Base-by-base conservation (phyloP, 2,113 vertebrate species). In the Calidris pugnax region DNA sequence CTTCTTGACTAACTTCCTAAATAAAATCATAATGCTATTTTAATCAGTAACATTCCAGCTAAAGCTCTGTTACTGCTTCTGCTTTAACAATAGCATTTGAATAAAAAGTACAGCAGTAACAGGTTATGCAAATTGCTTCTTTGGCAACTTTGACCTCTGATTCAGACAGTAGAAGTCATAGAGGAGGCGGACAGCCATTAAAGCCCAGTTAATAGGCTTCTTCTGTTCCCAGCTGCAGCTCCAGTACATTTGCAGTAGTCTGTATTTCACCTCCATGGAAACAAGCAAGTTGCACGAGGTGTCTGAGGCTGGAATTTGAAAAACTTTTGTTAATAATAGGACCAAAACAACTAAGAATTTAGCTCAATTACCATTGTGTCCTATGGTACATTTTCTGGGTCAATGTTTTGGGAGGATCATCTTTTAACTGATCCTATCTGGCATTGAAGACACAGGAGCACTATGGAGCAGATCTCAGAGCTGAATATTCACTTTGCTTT, bases 11-110 rank as follows among this genome's bases (percentile, higher is more conserved):
- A 85, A 68, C 45, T 78, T 67, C 66, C 43, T 72, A 75, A 94
- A 89, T 91, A 91, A 86, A 89, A 83, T 92, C n/a, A 47, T 79
- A 91, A 63, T 41, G 50, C 51, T 86, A 26, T 82, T 93, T 93
- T 95, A 83, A 93, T 91, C 48, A 47, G 27, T 89, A 93, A 45
- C 35, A 57, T 90, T 85, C 76, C 60, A 90, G 39, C 67, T 95
- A 74, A 57, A 60, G 15, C 20, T 93, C 21, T 4, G 35, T 89
- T 88, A 48, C 76, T 68, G n/a, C 80, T 85, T 85, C 62, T 89
- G 47, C 73, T 90, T 94, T 86, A 39, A 85, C 86, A 94, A 60
- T 43, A 87, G 41, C 37, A 72, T 87, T 96, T 92, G 56, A 87
- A 73, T 78, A 74, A 91, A 85, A 93, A 82, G 56, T 77, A 11